Evolutionary conservation across 2,113 vertebrate species (phyloP), one percentile per base, ranked within the genome.

Genomic region (Hydropotes inermis): DNA sequence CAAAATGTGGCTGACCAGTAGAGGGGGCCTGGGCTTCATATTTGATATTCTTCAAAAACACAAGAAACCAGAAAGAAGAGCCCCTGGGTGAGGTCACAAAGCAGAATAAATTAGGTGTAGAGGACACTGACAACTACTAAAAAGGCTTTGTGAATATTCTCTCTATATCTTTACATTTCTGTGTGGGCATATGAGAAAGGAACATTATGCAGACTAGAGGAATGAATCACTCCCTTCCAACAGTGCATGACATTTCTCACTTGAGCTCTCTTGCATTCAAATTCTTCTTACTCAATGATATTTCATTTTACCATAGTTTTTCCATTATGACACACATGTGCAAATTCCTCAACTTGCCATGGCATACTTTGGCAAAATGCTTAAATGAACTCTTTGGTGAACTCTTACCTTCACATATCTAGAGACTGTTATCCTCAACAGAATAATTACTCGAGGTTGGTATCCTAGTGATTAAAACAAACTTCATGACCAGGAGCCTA

Each of bases 1-100:
- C 61, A 97, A 95, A 94, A 76, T 47, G 33, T 47, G n/a, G 33
- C 60, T 90, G 85, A 93, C 97, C 88, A 97, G 95, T 76, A 97
- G 87, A 95, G 91, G 92, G 95, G 61, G 90, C 67, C 88, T 82
- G 78, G 74, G 61, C 39, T 89, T 97, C 79, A 94, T 50, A 83
- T 78, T 90, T 81, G 79, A 28, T 57, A 21, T 78, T 81, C 74
- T 96, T 92, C 55, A 92, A 96, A 64, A 87, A 81, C 81, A 23
- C 19, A 21, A 54, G 52, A 94, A 96, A 92, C 58, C 36, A 96
- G 88, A 87, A 87, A 58, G 36, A 52, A 52, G 14, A 16, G 21
- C 45, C 28, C 33, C 52, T 86, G 70, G 43, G 70, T 78, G 25
- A 93, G 74, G 87, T 90, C 92, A n/a, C 60, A 93, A 86, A 50